phyloP scores from a whole-genome alignment of 1,140 invertebrate species.

The Danaus melanippus region DNA sequence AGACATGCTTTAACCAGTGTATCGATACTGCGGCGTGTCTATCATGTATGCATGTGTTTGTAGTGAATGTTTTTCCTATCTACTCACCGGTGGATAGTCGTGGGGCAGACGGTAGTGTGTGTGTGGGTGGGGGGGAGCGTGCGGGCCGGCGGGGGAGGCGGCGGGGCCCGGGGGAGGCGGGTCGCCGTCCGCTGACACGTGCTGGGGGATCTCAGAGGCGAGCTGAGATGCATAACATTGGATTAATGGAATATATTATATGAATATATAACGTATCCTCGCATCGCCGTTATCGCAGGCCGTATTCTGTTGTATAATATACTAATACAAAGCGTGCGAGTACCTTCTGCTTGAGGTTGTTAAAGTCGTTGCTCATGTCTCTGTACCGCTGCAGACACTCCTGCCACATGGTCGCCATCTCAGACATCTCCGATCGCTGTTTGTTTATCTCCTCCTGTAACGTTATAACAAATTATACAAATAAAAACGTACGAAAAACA shows the following conservation, averaged over 20 bases:
- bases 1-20: no score
- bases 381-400: conserved; percentile 61
- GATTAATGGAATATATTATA: no score
- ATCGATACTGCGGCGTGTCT: no score
- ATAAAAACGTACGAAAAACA: no score
- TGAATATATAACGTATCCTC: no score
- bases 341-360: conserved; percentile 57
- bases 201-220: conserved; percentile 36
- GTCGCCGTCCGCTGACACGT: conserved; percentile 43
- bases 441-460: conserved; percentile 60
- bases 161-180: conserved; percentile 36
- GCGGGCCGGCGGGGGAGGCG: conserved; percentile 31
- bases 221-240: conserved; percentile 17
- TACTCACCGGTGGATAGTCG: conserved; percentile 32
- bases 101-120: conserved; percentile 32
- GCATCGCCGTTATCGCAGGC: no score
- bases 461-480: no score
- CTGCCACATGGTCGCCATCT: conserved; percentile 64
- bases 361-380: conserved; percentile 64
- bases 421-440: conserved; percentile 59
- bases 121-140: conserved; percentile 23
- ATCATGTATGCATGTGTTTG: no score
- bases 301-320: no score
- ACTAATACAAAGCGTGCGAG: no score
- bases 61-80: no score